Conservation (phyloP, 2,888 invertebrate species). For the Drosophila tripunctata region DNA sequence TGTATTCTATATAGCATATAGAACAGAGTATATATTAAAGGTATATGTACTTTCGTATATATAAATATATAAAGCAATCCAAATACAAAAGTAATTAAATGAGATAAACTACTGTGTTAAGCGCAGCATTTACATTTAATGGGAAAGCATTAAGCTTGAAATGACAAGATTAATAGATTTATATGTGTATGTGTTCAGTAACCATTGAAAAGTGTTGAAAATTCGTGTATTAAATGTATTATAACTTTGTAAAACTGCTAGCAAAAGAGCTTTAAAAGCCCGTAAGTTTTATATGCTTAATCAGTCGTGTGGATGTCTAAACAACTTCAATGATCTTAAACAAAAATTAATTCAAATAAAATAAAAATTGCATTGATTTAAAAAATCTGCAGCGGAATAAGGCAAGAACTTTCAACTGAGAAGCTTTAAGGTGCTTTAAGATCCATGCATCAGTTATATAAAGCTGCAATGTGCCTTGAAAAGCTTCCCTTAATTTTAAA, state of each 20-base stretch:
- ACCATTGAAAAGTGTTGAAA: neutral
- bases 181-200: neutral
- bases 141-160: constrained; percentile 11
- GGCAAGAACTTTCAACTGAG: neutral
- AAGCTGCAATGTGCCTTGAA: neutral
- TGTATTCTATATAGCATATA: neutral
- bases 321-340: too few relatives aligned
- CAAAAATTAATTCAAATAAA: too few relatives aligned
- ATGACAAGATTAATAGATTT: neutral
- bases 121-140: constrained; percentile 19
- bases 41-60: neutral
- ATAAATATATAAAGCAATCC: too few relatives aligned
- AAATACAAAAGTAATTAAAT: constrained; percentile 4
- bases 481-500: too few relatives aligned
- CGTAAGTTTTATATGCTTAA: too few relatives aligned
- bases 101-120: constrained; percentile 2
- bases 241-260: too few relatives aligned
- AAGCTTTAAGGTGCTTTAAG: neutral
- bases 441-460: neutral
- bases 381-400: neutral
- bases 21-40: neutral
- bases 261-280: too few relatives aligned
- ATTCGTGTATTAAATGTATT: too few relatives aligned
- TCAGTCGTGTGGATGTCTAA: too few relatives aligned
- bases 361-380: too few relatives aligned